These are phyloP conservation scores for Alethe castanea DNA, from an alignment of 2,113 vertebrate species.

Conservation along the genomic window DNA sequence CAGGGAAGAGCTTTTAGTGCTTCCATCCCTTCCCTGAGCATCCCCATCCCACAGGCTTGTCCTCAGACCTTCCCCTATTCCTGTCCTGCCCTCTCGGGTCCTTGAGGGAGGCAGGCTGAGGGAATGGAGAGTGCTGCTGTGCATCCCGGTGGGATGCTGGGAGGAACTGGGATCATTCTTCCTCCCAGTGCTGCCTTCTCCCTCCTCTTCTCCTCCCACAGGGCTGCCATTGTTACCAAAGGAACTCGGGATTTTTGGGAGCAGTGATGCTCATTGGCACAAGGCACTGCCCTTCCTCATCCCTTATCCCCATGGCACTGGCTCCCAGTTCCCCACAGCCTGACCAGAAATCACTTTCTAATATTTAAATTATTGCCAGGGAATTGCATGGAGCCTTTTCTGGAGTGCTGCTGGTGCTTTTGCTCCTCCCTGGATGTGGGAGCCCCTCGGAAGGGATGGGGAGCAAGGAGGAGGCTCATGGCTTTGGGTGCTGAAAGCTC, in stretches of 20 bases:
- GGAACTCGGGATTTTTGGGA: accelerated
- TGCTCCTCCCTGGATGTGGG: accelerated
- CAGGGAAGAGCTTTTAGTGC: background rate
- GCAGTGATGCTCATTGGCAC: accelerated
- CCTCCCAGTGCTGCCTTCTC: background rate
- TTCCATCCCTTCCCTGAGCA: background rate
- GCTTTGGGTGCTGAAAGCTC: background rate
- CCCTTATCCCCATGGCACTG: accelerated
- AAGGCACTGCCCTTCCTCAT: background rate
- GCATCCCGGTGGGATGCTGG: background rate
- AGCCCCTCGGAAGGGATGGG: accelerated
- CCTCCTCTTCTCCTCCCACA: accelerated
- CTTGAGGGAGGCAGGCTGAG: background rate
- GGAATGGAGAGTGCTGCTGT: background rate
- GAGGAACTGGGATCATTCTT: background rate
- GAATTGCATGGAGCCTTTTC: background rate
- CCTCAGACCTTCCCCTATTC: background rate
- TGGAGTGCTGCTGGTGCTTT: accelerated
- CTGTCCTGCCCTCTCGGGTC: background rate
- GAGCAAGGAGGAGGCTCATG: accelerated
- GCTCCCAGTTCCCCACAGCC: background rate
- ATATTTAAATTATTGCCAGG: background rate
- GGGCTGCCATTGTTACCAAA: background rate
- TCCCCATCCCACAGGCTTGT: background rate
- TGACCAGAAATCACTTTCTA: background rate